These are phyloP conservation scores for Ascidia mentula DNA, from an alignment of 23 tunicate genomes.

Conservation along the genomic window DNA sequence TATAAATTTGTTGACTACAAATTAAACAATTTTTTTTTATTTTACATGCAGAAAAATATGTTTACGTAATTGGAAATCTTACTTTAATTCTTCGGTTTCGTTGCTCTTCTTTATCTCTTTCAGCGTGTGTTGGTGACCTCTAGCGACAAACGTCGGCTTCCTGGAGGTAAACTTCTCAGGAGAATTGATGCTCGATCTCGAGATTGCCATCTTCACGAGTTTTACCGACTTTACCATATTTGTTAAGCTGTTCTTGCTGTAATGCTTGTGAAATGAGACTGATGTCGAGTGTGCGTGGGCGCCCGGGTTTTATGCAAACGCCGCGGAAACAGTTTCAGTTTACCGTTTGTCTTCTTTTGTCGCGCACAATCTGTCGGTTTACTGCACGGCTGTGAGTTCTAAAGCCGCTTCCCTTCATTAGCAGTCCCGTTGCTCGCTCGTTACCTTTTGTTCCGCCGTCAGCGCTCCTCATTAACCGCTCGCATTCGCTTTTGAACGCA, in stretches of 20 bases:
- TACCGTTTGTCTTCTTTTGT: background rate
- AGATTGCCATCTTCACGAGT: background rate
- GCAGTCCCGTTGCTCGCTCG: background rate
- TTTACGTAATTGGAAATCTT: too few species aligned
- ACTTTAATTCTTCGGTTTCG: background rate
- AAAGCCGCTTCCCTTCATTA: background rate
- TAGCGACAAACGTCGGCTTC: background rate
- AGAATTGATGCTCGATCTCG: background rate
- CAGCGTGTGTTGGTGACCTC: background rate
- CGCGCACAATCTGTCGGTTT: slow-evolving; percentile 2
- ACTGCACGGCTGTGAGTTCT: background rate
- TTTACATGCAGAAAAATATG: too few species aligned
- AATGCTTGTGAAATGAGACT: too few species aligned
- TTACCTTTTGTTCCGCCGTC: slow-evolving; percentile 1
- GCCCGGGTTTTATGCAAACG: background rate
- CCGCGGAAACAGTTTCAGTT: background rate
- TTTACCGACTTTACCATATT: background rate
- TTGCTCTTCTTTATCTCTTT: background rate
- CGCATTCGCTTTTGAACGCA: background rate
- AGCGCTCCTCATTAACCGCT: background rate
- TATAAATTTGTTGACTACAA: too few species aligned
- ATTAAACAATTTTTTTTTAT: too few species aligned
- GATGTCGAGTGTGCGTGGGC: background rate
- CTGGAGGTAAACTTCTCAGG: background rate
- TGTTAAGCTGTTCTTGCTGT: background rate